Percentiles rank a stretch among this genome's conserved stretches.
Evolutionary conservation across 2,113 vertebrate species (phyloP).

Genomic region (Calyptomena viridis): DNA sequence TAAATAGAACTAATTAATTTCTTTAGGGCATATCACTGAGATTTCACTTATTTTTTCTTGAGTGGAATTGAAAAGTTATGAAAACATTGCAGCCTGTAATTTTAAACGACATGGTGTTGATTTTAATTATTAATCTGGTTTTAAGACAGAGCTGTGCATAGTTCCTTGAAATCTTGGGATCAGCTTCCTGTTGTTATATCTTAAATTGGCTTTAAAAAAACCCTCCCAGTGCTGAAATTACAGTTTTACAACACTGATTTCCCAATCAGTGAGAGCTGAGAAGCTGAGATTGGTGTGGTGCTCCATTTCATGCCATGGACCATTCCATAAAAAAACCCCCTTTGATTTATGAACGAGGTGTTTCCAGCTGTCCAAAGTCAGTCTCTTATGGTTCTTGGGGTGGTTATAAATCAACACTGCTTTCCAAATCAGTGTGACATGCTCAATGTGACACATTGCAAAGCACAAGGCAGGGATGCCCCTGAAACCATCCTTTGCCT

Average conservation of each 20-base stretch:
- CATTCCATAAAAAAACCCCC: too few species aligned
- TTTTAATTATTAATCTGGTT: background rate
- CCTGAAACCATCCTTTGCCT: background rate
- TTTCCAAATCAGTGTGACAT: background rate
- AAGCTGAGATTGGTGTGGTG: background rate
- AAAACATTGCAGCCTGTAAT: background rate
- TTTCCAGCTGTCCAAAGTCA: background rate
- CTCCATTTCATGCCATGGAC: background rate
- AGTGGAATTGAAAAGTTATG: background rate
- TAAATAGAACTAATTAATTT: background rate
- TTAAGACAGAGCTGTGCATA: background rate
- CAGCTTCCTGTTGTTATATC: background rate
- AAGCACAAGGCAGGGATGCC: background rate
- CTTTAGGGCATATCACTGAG: background rate
- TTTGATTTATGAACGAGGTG: background rate
- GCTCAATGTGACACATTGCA: background rate
- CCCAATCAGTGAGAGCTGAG: background rate
- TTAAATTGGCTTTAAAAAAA: background rate
- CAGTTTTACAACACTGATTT: background rate
- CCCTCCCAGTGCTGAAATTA: background rate
- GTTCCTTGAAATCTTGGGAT: background rate
- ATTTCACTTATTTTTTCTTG: background rate
- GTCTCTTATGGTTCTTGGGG: background rate
- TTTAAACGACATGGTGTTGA: accelerated
- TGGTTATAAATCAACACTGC: background rate